phyloP scores from a whole-genome alignment of 2,113 vertebrate genomes.

The Desmodus rotundus region DNA sequence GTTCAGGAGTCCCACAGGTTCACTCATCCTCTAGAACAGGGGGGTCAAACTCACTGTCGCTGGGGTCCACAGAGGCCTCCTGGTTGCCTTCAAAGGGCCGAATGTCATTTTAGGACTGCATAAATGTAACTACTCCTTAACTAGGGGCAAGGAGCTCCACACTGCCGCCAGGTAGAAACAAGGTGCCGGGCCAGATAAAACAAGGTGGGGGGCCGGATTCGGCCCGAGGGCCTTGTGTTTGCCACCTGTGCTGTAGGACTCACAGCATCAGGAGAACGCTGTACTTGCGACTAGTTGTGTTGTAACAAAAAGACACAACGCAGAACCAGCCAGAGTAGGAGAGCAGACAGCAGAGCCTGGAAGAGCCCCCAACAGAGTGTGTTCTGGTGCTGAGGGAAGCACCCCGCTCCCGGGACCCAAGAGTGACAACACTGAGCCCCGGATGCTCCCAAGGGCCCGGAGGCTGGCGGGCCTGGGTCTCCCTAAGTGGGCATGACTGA shows the following conservation, averaged over 20 bases:
- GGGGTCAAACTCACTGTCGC: too few relatives aligned
- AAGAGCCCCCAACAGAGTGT: too few relatives aligned
- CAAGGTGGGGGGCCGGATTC: too few relatives aligned
- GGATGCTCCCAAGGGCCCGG: too few relatives aligned
- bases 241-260: background rate
- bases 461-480: background rate
- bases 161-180: too few relatives aligned
- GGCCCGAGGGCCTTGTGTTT: too few relatives aligned
- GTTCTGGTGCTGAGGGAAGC: background rate
- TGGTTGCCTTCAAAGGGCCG: too few relatives aligned
- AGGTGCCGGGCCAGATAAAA: too few relatives aligned
- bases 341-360: background rate
- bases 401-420: background rate
- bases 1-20: background rate
- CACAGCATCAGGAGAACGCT: background rate
- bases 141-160: too few relatives aligned
- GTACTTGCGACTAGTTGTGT: background rate
- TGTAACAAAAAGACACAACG: background rate
- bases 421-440: background rate
- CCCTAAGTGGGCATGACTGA: fast-evolving
- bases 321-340: background rate
- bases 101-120: too few relatives aligned
- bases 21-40: background rate
- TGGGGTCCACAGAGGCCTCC: too few relatives aligned
- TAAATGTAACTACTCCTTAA: too few relatives aligned